Evolutionary conservation across 2,113 vertebrate species (phyloP).

Genomic region (Mohoua ochrocephala): DNA sequence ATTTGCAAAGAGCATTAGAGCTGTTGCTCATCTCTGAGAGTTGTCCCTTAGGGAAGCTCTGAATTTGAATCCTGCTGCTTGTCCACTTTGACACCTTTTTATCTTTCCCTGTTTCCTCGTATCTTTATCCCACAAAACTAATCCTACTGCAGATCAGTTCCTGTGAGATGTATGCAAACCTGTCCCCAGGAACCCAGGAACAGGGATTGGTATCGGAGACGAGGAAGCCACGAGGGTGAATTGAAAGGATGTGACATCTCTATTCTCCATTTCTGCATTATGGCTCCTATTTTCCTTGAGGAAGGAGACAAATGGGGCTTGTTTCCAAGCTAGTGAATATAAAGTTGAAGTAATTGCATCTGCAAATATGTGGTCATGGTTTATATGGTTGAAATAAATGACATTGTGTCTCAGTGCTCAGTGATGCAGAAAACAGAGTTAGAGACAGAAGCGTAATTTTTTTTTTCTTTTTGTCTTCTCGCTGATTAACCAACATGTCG

Average conservation of each 20-base stretch:
- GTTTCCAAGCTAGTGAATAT: slow-evolving; percentile 54
- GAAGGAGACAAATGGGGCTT: slow-evolving; percentile 40
- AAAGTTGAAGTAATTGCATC: slow-evolving; percentile 60
- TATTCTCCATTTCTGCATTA: slow-evolving; percentile 22
- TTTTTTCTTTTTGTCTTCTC: neutral
- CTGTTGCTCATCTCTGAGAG: neutral
- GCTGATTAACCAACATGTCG: slow-evolving; percentile 3
- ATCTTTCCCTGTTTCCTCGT: neutral
- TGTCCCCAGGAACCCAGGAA: neutral
- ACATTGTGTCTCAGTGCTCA: slow-evolving; percentile 19
- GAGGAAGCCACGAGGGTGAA: neutral
- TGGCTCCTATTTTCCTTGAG: slow-evolving; percentile 48
- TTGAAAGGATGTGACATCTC: slow-evolving; percentile 54
- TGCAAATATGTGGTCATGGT: neutral
- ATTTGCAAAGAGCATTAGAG: neutral
- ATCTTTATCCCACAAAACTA: neutral
- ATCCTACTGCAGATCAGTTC: neutral
- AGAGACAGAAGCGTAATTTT: neutral
- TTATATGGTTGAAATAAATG: slow-evolving; percentile 50
- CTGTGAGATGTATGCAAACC: neutral
- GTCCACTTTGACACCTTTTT: neutral
- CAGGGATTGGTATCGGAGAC: neutral
- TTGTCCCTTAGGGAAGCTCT: neutral
- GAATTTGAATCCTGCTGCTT: neutral
- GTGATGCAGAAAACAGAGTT: slow-evolving; percentile 50